Evolutionary conservation across 2,113 vertebrate genomes (phyloP), one percentile per base, ranked within the genome.

Genomic region (Carlito syrichta): DNA sequence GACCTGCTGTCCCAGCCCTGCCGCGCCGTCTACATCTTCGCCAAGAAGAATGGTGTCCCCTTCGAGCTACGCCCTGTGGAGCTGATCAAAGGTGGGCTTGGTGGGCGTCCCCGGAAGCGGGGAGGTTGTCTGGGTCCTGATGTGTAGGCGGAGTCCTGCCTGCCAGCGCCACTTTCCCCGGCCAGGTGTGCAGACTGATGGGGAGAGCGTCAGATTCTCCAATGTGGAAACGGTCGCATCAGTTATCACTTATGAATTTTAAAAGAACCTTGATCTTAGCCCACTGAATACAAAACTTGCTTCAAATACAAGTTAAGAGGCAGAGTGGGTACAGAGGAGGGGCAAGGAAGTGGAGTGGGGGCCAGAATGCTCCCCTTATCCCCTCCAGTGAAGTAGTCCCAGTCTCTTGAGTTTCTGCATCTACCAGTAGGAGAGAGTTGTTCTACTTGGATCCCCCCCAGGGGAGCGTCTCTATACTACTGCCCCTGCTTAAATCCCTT

Each of bases 1-100:
- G 99, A 99, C 93, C 97, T 99, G 32, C 1, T 98, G 58, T 99
- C 99, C 0, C 99, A 99, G 97, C 99, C 99, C 22, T 99, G 99
- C 97, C 98, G 99, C 3, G 98, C 99, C 0, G 97, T 99, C 82
- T 99, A 98, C 96, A 97, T 99, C 86, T 99, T 99, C 11, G 98
- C 99, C 96, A 99, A 98, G n/a, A 98, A 60, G 62, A 98, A 98
- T 79, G 94, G 98, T 93, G 99, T 99, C 77, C 99, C 98, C 25
- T 99, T 99, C 94, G 98, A 99, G 82, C 98, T 98, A 68, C 99
- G 98, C 95, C 30, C 52, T 0, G 96, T 99, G n/a, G 96, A 98
- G 6, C 97, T 99, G 25, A 0, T 96, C 0, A 79, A 98, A 98
- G 99, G 99, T 99, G 97, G 97, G 98, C 12, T 11, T 2, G 25